Evolutionary conservation across 2,888 invertebrate genomes (phyloP), one percentile per base, ranked within the genome.

Genomic region (Omphaloscelis lunosa): DNA sequence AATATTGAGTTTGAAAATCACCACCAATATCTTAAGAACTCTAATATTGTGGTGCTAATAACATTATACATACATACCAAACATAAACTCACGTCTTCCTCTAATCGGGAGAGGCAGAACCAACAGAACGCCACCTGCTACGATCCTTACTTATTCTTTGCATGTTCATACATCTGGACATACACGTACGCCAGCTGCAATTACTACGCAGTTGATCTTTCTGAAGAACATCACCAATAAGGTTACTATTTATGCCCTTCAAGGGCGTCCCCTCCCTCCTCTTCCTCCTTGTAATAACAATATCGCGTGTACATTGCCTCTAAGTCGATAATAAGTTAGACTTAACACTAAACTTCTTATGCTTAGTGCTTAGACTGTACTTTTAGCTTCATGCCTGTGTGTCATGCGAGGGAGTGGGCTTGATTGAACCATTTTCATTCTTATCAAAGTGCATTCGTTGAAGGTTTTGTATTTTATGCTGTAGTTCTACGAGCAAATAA

Each of bases 371-470:
- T 58, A 67, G 66, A 77, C 62, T 56, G 72, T 70, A 81, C 70
- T 75, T 77, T 72, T 74, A 81, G 63, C 34, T 79, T 85, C 77
- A 84, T 66, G 72, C 34, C 72, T 45, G 53, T 6, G 59, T 72
- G 71, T 59, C 84, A 84, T 84, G 84, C 84, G 58, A 84, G 72
- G 51, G n/a, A 66, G 56, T 17, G 34, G 15, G 45, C 79, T 82
- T 79, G 79, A 85, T 84, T 84, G 23, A 84, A 85, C 85, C 75
- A 84, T 84, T 84, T 71, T 61, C 58, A 58, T n/a, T 61, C 51
- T 84, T 85, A 84, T 82, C 84, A 39, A 82, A 85, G 41, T 85
- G 79, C 72, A 85, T 79, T 82, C 23, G 63, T 69, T 62, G 63
- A 79, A 74, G 73, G 51, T 72, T 72, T 62, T 62, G 68, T 68